Evolutionary conservation across 2,888 invertebrate species (phyloP).

Genomic region (Himalopsyche japonica): DNA sequence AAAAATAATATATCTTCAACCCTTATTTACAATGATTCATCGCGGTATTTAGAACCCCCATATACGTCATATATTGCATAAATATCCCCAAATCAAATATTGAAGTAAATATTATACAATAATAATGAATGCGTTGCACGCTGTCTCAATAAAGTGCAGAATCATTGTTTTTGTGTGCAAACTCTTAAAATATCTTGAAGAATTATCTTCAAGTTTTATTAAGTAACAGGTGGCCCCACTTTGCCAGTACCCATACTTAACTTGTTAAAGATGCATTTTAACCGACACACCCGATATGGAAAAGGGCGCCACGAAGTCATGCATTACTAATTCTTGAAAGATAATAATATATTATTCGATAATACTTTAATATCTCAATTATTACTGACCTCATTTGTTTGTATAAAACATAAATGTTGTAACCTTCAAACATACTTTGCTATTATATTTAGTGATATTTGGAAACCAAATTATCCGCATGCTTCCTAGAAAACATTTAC

Average conservation of each 20-base stretch:
- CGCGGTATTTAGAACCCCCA: no score
- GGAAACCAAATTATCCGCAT: no score
- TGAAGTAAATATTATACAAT: no score
- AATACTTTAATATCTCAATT: background rate
- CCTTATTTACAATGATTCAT: no score
- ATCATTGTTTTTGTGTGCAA: background rate
- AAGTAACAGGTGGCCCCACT: background rate
- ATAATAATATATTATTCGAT: background rate
- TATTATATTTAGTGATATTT: no score
- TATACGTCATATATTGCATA: no score
- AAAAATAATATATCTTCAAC: no score
- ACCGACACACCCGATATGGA: background rate
- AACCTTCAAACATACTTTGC: background rate
- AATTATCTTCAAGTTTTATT: background rate
- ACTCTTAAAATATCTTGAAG: background rate
- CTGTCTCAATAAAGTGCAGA: background rate
- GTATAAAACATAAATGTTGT: background rate
- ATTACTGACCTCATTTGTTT: background rate
- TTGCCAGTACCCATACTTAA: background rate
- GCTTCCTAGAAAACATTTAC: no score
- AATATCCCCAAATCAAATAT: no score
- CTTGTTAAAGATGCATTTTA: background rate
- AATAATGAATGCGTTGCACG: no score
- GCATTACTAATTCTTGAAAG: background rate
- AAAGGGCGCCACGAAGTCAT: background rate